Base-by-base conservation (phyloP, 1,140 invertebrate species). In the Gonioctena quinquepunctata region DNA sequence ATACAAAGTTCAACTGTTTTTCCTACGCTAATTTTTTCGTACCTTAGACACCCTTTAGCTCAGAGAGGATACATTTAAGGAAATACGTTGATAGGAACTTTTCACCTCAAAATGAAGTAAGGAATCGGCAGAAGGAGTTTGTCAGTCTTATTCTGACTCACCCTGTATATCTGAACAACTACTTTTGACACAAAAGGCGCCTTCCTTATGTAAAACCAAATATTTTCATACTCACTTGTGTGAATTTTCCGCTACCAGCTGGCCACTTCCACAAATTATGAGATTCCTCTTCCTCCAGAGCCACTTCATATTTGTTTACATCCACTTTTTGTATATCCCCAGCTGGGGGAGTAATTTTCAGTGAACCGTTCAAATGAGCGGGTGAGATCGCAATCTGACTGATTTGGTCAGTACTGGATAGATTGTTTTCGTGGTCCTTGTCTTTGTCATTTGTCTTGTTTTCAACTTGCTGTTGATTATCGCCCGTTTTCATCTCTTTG, bases 191-290 rank as follows among this genome's bases (percentile, higher is more conserved):
- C n/a, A n/a, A n/a, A n/a, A n/a, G n/a, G n/a, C n/a, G n/a, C n/a
- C n/a, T n/a, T n/a, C n/a, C n/a, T n/a, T n/a, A n/a, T n/a, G n/a
- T n/a, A n/a, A n/a, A n/a, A n/a, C n/a, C n/a, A n/a, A n/a, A n/a
- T n/a, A n/a, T n/a, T n/a, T n/a, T n/a, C n/a, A n/a, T 3, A 18
- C 21, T 42, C 68, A 86, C 86, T 83, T 88, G 84, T 8, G 86
- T 86, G 61, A 88, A 84, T 76, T 83, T 86, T 68, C 86, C 85
- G 73, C 84, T 80, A 50, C 83, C 84, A 13, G 79, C 75, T 0
- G 87, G 87, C 85, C 86, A 88, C 71, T 86, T 87, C 85, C 85
- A 87, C 48, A 87, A 80, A 52, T 83, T 81, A 72, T 86, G 84
- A 62, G 83, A 81, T 54, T 74, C 70, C 6, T 79, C 74, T 1